A percentile compares a stretch with the other conserved stretches of the same genome.
These are phyloP conservation scores for Eupithecia pulchellata DNA, from an alignment of 2,888 invertebrate genomes.

Conservation along the genomic window DNA sequence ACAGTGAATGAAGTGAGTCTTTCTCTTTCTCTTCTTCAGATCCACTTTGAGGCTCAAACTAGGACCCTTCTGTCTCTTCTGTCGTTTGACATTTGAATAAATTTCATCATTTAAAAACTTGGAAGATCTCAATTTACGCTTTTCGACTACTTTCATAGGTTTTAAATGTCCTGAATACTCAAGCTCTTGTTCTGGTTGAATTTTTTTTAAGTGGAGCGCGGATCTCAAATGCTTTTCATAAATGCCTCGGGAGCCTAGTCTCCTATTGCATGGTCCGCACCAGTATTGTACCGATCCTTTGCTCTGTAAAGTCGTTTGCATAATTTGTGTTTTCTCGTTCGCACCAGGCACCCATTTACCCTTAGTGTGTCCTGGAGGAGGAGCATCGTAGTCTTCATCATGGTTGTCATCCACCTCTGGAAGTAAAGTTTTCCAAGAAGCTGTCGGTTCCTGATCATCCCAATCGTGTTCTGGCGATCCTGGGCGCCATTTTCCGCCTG, in stretches of 20 bases:
- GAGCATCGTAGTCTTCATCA: slow-evolving; percentile 83
- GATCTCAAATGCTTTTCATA: slow-evolving; percentile 92
- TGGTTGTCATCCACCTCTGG: slow-evolving; percentile 62
- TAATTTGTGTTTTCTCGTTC: slow-evolving; percentile 81
- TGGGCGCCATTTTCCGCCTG: slow-evolving; percentile 80
- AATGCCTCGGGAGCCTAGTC: slow-evolving; percentile 89
- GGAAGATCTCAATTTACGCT: slow-evolving; percentile 69
- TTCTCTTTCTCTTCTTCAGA: slow-evolving; percentile 82
- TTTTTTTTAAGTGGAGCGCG: slow-evolving; percentile 88
- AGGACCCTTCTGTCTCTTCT: slow-evolving; percentile 47
- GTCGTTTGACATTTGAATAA: slow-evolving; percentile 60
- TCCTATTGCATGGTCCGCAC: slow-evolving; percentile 92
- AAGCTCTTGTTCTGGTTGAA: slow-evolving; percentile 88
- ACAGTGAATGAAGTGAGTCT: slow-evolving; percentile 87
- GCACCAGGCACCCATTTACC: slow-evolving; percentile 93
- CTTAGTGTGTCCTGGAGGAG: slow-evolving; percentile 89
- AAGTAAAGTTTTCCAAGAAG: slow-evolving; percentile 87
- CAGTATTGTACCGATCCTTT: slow-evolving; percentile 88
- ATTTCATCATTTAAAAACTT: slow-evolving; percentile 65
- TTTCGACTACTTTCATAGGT: slow-evolving; percentile 61
- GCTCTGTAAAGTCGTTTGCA: slow-evolving; percentile 80
- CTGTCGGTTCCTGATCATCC: slow-evolving; percentile 85
- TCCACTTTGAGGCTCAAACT: slow-evolving; percentile 57
- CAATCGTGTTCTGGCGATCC: slow-evolving; percentile 83
- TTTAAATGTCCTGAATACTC: slow-evolving; percentile 85